Base-by-base conservation (phyloP, 2,888 invertebrate genomes). In the Drosophila multiciliata region DNA sequence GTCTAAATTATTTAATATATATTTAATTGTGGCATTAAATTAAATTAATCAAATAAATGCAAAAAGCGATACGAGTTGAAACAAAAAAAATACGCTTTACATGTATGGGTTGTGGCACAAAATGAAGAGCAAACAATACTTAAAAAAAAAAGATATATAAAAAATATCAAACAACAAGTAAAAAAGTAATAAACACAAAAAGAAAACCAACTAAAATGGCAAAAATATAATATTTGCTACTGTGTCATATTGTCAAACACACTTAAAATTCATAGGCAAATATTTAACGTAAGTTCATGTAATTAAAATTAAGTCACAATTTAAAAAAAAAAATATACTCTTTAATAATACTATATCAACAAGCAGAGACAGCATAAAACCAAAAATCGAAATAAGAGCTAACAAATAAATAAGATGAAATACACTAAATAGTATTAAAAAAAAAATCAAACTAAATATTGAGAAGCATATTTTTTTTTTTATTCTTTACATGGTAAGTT, bases 41-140 rank as follows among this genome's bases (percentile, higher is more conserved):
- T 57, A 63, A 80, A 73, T 81, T 87, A 87, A 80, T 68, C 79
- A 58, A 82, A 87, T 73, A 72, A 69, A 35, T 42, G 38, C 32
- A n/a, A 54, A 65, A 64, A 53, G 53, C 48, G 50, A 64, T 40
- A 29, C 49, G 60, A 58, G 49, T 40, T 53, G 32, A 66, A 55
- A 53, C 26, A 40, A 7, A 49, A 66, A 66, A 58, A 50, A 53
- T 48, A 66, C 42, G 73, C 80, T 74, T 80, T 71, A 67, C 74
- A 80, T 87, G 67, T 57, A 87, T 83, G 70, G 83, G 89, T 82
- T 85, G 88, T 82, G 82, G 69, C 71, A 69, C 40, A 45, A 65
- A 65, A 62, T 29, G 42, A 73, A 54, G 35, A 58, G 11, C 32
- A 54, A 29, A 38, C 9, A 38, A 40, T 35, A 45, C 8, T 20